A percentile compares a stretch with the other conserved stretches of the same genome.
These are phyloP conservation scores for Chironomus tepperi DNA, from an alignment of 1,140 invertebrate genomes.

Conservation along the genomic window DNA sequence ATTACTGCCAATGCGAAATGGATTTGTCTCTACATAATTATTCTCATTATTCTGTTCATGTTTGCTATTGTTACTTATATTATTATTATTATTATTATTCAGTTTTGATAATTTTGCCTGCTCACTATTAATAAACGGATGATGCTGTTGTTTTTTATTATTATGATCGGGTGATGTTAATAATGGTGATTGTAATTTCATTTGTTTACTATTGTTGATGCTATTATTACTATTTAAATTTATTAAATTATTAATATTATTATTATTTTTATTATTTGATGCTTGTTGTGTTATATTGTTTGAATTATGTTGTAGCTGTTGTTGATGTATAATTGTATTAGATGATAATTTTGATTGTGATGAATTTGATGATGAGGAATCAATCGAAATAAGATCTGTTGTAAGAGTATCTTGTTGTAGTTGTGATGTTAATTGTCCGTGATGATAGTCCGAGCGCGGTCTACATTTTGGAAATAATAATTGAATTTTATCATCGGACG, in stretches of 20 bases:
- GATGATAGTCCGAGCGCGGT: neutral
- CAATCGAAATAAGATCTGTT: conserved; percentile 10
- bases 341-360: neutral
- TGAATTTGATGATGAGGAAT: neutral
- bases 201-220: conserved; percentile 12
- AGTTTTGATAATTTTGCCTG: neutral
- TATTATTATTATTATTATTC: too few relatives aligned
- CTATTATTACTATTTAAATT: neutral
- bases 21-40: conserved; percentile 19
- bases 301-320: neutral
- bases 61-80: neutral
- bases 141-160: conserved; percentile 4
- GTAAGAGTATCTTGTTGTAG: neutral
- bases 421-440: conserved; percentile 1
- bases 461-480: conserved; percentile 19
- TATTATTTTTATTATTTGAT: too few relatives aligned
- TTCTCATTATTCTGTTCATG: conserved; percentile 16
- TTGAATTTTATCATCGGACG: conserved; percentile 10
- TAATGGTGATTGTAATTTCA: conserved; percentile 19
- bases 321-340: conserved; percentile 17
- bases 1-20: conserved; percentile 21
- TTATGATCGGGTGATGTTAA: conserved; percentile 3
- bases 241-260: too few relatives aligned
- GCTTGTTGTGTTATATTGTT: too few relatives aligned
- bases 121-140: neutral